Percentiles rank a stretch among this genome's conserved stretches.
Evolutionary conservation across 2,113 vertebrate genomes (phyloP).

Genomic region (Eudorcas thomsonii): DNA sequence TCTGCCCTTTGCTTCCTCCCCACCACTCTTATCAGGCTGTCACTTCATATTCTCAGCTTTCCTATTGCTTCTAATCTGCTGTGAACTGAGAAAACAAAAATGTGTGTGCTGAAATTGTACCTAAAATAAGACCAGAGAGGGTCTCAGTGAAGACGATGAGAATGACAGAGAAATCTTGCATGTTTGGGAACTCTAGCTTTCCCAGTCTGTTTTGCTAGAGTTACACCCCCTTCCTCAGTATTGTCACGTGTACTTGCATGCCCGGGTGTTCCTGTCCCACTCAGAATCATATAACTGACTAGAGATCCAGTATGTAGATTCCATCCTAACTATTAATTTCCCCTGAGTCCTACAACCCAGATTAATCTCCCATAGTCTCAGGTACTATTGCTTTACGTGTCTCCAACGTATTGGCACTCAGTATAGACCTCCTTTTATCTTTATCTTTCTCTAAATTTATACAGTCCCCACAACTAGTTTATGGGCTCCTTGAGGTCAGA

Average conservation of each 20-base stretch:
- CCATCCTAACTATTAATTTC: slow-evolving; percentile 36
- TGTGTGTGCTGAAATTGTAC: not conserved
- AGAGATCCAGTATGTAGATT: slow-evolving; percentile 22
- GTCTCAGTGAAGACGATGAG: not conserved
- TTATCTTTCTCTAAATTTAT: slow-evolving; percentile 38
- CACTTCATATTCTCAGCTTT: not conserved
- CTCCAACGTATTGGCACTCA: not conserved
- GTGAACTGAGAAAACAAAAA: not conserved
- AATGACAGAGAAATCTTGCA: not conserved
- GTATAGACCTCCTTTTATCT: not conserved
- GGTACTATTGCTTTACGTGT: slow-evolving; percentile 24
- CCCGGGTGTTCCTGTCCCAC: not conserved
- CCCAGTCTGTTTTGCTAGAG: not conserved
- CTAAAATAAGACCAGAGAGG: not conserved
- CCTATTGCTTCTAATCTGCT: not conserved
- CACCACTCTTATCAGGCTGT: not conserved
- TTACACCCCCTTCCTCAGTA: not conserved
- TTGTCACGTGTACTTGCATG: not conserved
- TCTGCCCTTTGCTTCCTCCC: not conserved
- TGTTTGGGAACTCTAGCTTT: not conserved
- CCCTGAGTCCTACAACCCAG: slow-evolving; percentile 24
- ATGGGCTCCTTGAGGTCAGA: slow-evolving; percentile 3
- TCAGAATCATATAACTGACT: not conserved
- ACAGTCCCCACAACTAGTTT: not conserved
- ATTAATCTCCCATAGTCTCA: slow-evolving; percentile 31